These are phyloP conservation scores for Scaptomyza reducta DNA, from an alignment of 2,888 invertebrate genomes.

Conservation along the genomic window DNA sequence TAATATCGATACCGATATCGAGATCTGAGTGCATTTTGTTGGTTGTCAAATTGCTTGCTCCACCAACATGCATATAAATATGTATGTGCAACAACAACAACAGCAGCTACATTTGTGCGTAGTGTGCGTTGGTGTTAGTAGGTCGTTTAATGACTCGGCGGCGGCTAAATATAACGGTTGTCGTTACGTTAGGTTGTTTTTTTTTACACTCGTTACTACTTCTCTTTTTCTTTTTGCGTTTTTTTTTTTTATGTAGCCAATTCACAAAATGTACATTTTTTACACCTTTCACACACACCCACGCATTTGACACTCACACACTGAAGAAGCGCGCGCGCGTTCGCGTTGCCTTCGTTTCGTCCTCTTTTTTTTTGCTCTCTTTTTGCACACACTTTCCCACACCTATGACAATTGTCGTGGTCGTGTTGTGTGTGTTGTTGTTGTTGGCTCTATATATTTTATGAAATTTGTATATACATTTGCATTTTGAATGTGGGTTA, in stretches of 20 bases:
- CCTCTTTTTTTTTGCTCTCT: slow-evolving; percentile 35
- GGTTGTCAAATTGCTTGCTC: slow-evolving; percentile 39
- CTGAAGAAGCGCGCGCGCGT: slow-evolving; percentile 57
- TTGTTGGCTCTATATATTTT: slow-evolving; percentile 44
- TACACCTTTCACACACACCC: slow-evolving; percentile 76
- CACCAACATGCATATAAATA: slow-evolving; percentile 15
- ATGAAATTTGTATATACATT: slow-evolving; percentile 21
- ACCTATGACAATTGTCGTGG: slow-evolving; percentile 47
- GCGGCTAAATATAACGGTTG: slow-evolving; percentile 74
- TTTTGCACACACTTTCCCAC: slow-evolving; percentile 49
- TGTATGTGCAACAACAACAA: slow-evolving; percentile 38
- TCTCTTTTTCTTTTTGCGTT: slow-evolving; percentile 26
- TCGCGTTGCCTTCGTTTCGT: slow-evolving; percentile 55
- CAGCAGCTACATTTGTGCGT: slow-evolving; percentile 60
- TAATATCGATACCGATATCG: slow-evolving; percentile 54
- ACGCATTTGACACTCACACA: slow-evolving; percentile 66
- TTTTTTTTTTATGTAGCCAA: slow-evolving; percentile 66
- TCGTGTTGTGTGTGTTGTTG: slow-evolving; percentile 38
- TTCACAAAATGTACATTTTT: slow-evolving; percentile 77
- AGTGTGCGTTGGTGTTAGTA: slow-evolving; percentile 63
- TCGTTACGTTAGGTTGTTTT: slow-evolving; percentile 51
- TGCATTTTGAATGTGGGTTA: slow-evolving; percentile 25
- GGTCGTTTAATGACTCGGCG: slow-evolving; percentile 63
- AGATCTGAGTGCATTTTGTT: slow-evolving; percentile 72
- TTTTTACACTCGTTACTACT: slow-evolving; percentile 71